Conservation (phyloP, 2,113 vertebrate genomes). For the Pseudorhombus dupliciocellatus region DNA sequence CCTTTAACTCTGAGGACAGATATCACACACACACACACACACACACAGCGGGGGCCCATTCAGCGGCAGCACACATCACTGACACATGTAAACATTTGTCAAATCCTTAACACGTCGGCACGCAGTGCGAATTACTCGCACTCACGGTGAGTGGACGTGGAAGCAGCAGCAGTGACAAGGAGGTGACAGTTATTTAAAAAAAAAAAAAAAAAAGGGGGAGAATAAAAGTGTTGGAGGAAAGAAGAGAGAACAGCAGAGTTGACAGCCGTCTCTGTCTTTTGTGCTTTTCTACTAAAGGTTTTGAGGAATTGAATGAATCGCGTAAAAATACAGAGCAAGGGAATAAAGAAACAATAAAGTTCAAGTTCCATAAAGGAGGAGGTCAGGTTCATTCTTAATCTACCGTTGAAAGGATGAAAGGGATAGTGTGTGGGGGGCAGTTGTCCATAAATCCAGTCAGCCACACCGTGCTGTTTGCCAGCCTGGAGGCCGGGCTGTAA, state of each 20-base stretch:
- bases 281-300: conserved; percentile 18
- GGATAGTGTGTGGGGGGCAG: conserved; percentile 20
- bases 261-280: conserved; percentile 19
- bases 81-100: conserved; percentile 76
- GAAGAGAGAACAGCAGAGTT: neutral
- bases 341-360: neutral
- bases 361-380: conserved; percentile 12
- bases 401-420: conserved; percentile 14
- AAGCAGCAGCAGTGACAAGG: conserved; percentile 40
- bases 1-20: conserved; percentile 71
- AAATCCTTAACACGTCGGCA: conserved; percentile 51
- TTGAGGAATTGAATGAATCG: conserved; percentile 7
- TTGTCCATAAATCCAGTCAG: conserved; percentile 60
- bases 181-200: conserved; percentile 44
- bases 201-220: too few species aligned
- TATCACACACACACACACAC: conserved; percentile 19
- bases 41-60: conserved; percentile 25
- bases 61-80: conserved; percentile 62
- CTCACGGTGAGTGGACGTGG: conserved; percentile 23
- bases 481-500: conserved; percentile 74
- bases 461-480: conserved; percentile 79
- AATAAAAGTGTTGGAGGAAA: conserved; percentile 7
- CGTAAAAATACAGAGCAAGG: conserved; percentile 1
- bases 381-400: conserved; percentile 26
- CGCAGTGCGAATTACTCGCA: conserved; percentile 46